Conservation (phyloP, 2,888 invertebrate species). For the Drosophila pullipes region DNA sequence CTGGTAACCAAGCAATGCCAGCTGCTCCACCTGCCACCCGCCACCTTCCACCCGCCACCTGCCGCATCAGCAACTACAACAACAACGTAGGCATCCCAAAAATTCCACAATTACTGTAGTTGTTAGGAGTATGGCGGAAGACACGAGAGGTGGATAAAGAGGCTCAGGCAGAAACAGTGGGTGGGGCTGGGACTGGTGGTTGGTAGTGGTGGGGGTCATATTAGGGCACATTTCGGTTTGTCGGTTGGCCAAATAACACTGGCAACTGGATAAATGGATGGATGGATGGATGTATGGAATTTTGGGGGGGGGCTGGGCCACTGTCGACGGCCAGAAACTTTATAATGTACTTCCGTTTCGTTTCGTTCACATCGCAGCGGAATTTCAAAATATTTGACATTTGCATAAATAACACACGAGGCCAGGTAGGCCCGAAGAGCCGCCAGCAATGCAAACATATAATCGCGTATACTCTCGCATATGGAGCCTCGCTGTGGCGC, state of each 20-base stretch:
- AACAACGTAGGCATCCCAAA: conserved; percentile 58
- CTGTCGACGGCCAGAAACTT: conserved; percentile 51
- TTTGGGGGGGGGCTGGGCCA: not conserved
- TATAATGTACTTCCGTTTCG: conserved; percentile 78
- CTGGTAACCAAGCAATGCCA: conserved; percentile 47
- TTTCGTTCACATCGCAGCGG: conserved; percentile 73
- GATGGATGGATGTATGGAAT: not conserved
- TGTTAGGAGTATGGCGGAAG: conserved; percentile 39
- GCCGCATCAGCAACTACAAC: conserved; percentile 11
- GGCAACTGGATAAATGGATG: conserved; percentile 1
- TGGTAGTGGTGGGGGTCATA: conserved; percentile 41
- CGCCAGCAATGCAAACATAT: conserved; percentile 44
- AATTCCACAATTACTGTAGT: conserved; percentile 76
- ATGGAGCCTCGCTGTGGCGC: conserved; percentile 3
- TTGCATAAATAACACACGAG: conserved; percentile 75
- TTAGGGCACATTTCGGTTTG: conserved; percentile 73
- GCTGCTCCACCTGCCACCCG: conserved; percentile 4
- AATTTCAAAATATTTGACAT: conserved; percentile 80
- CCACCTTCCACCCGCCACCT: conserved; percentile 8
- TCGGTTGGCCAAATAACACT: conserved; percentile 70
- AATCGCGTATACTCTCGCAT: conserved; percentile 26
- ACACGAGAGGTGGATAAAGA: not conserved
- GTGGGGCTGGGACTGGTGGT: conserved; percentile 3
- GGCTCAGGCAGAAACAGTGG: conserved; percentile 1
- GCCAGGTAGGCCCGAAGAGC: not conserved